Base-by-base conservation (phyloP, 2,888 invertebrate genomes). In the Eucera pruinosa region DNA sequence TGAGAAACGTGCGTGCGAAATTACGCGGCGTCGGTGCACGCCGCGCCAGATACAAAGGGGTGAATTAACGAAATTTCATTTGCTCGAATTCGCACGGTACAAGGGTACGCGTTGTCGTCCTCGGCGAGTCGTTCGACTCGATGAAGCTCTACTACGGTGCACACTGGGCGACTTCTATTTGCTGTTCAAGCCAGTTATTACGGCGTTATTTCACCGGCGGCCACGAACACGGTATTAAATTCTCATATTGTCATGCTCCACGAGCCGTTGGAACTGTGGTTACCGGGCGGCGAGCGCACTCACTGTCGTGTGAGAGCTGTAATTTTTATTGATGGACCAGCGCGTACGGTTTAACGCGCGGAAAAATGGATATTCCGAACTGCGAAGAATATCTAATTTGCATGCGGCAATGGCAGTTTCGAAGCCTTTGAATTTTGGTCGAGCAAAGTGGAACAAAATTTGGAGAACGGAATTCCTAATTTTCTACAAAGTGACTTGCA, bases 61-160 rank as follows among this genome's bases (percentile, higher is more conserved):
- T 64, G 67, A 82, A 85, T 84, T 83, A 84, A 83, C 83, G 80
- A 84, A 85, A 84, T 84, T 85, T 78, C 85, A 83, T 84, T 84
- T 76, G 66, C 70, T 68, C 70, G 74, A 74, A 80, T 71, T 71
- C 68, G 48, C 48, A 67, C 83, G 74, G 70, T 69, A 60, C 65
- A 66, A 73, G 68, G 62, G 52, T 30, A 61, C 60, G 47, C 25
- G 48, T 23, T n/a, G 25, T 25, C 27, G n/a, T n/a, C n/a, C n/a
- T n/a, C 18, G 15, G n/a, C 62, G 45, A 55, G 66, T 64, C 45
- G 64, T 52, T 58, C 62, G 71, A 41, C 41, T 62, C 74, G 76
- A 76, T 67, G 55, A 48, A 76, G 45, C 55, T 13, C 50, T 13
- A n/a, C n/a, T n/a, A 36, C 54, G 9, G 50, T 39, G 67, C 65